Evolutionary conservation across 2,113 vertebrate genomes (phyloP).

Genomic region (Tachycineta bicolor): DNA sequence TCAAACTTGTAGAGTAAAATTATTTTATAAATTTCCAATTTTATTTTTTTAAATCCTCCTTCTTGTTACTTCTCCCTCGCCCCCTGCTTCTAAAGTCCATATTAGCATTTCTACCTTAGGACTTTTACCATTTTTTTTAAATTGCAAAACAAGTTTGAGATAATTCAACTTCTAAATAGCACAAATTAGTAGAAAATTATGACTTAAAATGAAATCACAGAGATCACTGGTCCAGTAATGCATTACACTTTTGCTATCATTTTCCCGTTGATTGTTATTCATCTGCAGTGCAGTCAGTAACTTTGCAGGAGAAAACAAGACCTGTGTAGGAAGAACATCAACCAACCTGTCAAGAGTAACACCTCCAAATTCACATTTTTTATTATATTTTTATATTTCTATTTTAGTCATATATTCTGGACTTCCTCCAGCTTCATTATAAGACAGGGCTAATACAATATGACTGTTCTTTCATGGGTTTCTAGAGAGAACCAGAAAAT

Average conservation of each 20-base stretch:
- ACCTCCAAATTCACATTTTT: background rate
- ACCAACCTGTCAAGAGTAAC: background rate
- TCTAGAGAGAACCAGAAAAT: background rate
- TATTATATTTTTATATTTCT: background rate
- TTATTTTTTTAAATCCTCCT: background rate
- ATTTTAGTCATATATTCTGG: background rate
- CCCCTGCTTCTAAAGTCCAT: too few relatives aligned
- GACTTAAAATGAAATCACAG: background rate
- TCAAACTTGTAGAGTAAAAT: background rate
- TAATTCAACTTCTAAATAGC: background rate
- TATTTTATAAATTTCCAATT: background rate
- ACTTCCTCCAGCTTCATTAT: background rate
- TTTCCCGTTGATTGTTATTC: background rate
- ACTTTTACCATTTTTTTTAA: background rate
- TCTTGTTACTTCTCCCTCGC: rapidly evolving
- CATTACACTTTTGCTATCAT: background rate
- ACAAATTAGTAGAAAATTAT: background rate
- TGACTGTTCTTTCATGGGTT: background rate
- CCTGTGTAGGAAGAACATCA: background rate
- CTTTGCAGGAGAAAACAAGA: background rate
- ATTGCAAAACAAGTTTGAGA: background rate
- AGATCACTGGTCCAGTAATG: background rate
- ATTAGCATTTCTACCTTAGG: background rate
- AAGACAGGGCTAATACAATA: background rate
- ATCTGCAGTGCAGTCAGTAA: background rate